Evolutionary conservation across 2,113 vertebrate species (phyloP).

Genomic region (Pongo abelii): DNA sequence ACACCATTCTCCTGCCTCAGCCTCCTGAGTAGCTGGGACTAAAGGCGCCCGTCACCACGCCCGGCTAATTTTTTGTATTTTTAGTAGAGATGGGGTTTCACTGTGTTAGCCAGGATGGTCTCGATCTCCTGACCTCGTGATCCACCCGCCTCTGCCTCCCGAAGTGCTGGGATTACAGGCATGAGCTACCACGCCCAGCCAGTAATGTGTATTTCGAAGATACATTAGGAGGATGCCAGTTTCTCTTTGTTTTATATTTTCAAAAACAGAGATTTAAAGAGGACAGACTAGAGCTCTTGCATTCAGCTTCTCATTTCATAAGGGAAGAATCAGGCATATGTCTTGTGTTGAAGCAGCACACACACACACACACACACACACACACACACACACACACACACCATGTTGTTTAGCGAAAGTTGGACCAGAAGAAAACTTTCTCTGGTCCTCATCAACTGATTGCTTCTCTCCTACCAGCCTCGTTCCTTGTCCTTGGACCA

Average conservation of each 20-base stretch:
- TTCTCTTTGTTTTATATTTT: not conserved
- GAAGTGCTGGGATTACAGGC: too few relatives aligned
- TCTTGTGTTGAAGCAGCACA: not conserved
- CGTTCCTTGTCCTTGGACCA: not conserved
- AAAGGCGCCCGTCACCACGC: too few relatives aligned
- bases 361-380: not conserved
- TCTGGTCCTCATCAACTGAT: not conserved
- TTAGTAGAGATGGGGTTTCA: too few relatives aligned
- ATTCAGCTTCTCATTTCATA: not conserved
- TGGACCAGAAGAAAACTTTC: not conserved
- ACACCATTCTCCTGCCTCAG: too few relatives aligned
- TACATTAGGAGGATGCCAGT: not conserved
- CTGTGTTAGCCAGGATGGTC: too few relatives aligned
- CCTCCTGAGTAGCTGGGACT: too few relatives aligned
- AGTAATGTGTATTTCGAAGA: not conserved
- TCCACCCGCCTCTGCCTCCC: too few relatives aligned
- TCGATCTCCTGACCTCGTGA: too few relatives aligned
- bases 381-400: not conserved
- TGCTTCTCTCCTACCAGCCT: not conserved
- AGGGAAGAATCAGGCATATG: not conserved
- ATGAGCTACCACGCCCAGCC: too few relatives aligned
- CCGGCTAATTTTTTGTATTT: too few relatives aligned
- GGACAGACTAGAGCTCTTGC: not conserved
- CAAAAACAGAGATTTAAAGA: not conserved
- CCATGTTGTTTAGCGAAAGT: not conserved